Evolutionary conservation across 2,113 vertebrate species (phyloP), one percentile per base, ranked within the genome.

Genomic region (Callipepla squamata): DNA sequence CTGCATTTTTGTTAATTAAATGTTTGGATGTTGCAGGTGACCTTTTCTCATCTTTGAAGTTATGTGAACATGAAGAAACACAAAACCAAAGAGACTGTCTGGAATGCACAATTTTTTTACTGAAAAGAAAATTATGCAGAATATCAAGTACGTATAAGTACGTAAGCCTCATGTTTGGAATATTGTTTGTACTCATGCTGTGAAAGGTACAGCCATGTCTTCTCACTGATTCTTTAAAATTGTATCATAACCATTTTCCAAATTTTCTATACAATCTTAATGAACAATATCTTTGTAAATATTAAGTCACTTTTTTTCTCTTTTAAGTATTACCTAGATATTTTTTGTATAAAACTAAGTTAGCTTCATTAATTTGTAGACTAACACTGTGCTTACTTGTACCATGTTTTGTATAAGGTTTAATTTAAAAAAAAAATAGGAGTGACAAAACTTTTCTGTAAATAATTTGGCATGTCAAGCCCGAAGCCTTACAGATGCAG

Each of bases 1-100:
- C 22, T 75, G 47, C 21, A 53, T 48, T 68, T 61, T 59, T 77
- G 74, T 94, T 96, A 96, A 96, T 95, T 94, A 93, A 81, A 70
- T 77, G 69, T 68, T 92, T 93, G 81, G 80, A 92, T 79, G 65
- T 87, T 95, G 86, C 3, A 3, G 17, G 26, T 86, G 75, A 91
- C 87, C 74, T 93, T 93, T 82, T 67, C 85, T 93, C 42, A 68
- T 66, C 90, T 85, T 47, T 74, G 50, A 50, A 65, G 66, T 63
- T 77, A 85, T n/a, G 26, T 53, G 74, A 90, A 58, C 17, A 50
- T 19, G 72, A 95, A 89, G 36, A 83, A 80, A 95, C 26, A 58
- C 38, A 90, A 95, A 86, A 78, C 45, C 67, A 86, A 87, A 32
- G 18, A 73, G 26, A 66, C 12, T 40, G n/a, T 77, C 50, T 59